Conservation (phyloP, 1,140 invertebrate species). For the Scaptomyza pallida region DNA sequence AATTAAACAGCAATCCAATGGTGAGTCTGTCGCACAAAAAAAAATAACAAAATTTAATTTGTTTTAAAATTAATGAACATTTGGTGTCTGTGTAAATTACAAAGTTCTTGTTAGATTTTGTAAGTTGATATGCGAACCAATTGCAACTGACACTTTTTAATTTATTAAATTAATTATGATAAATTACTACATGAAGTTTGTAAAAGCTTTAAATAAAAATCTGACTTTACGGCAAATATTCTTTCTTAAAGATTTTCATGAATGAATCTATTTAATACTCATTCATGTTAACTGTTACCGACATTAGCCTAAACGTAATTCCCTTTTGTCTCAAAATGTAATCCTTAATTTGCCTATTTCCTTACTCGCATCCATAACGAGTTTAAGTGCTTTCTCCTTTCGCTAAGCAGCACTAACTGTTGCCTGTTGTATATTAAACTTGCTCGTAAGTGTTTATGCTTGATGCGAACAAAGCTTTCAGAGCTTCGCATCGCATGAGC, state of each 20-base stretch:
- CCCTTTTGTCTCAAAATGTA: constrained; percentile 17
- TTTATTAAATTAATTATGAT: not conserved
- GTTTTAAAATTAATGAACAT: constrained; percentile 34
- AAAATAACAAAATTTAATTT: constrained; percentile 19
- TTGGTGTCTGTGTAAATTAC: constrained; percentile 17
- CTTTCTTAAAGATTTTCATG: not conserved
- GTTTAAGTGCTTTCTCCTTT: constrained; percentile 2
- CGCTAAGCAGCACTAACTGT: constrained; percentile 4
- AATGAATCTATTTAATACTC: not conserved
- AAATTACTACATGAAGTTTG: not conserved
- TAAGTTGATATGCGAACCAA: not conserved
- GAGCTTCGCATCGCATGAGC: constrained; percentile 37
- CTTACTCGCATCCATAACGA: constrained; percentile 5
- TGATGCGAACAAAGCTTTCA: constrained; percentile 32
- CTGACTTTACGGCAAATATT: not conserved
- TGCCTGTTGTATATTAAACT: constrained; percentile 6
- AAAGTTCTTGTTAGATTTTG: constrained; percentile 3
- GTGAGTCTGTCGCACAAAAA: constrained; percentile 12
- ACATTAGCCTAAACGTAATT: constrained; percentile 11
- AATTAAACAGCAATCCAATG: constrained; percentile 43
- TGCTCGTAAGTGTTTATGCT: constrained; percentile 29
- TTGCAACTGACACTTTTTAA: not conserved
- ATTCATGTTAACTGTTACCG: not conserved
- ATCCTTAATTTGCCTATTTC: constrained; percentile 36
- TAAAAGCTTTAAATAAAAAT: not conserved